Conservation (phyloP, 2,888 invertebrate genomes). For the Hydriomena furcata region DNA sequence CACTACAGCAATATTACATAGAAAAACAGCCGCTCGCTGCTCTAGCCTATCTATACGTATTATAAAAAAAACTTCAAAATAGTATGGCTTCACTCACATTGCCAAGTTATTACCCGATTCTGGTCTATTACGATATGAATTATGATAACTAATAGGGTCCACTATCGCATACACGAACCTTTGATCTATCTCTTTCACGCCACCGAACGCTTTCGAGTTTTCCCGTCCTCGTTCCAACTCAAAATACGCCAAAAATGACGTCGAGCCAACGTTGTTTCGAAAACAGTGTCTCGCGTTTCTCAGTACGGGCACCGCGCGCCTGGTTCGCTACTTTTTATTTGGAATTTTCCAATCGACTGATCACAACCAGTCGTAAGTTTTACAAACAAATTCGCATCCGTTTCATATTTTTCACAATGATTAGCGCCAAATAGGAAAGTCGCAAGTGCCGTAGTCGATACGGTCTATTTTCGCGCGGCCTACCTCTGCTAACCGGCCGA, state of each 20-base stretch:
- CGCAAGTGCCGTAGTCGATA: conserved; percentile 61
- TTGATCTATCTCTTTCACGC: conserved; percentile 65
- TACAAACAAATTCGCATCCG: conserved; percentile 77
- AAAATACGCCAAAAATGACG: conserved; percentile 84
- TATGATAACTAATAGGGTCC: conserved; percentile 65
- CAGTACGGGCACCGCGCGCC: conserved; percentile 70
- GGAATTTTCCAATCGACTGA: conserved; percentile 87
- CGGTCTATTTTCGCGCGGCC: conserved; percentile 58
- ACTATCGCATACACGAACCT: conserved; percentile 57
- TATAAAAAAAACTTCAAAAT: conserved; percentile 80
- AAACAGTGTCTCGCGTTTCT: conserved; percentile 80
- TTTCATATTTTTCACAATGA: conserved; percentile 75
- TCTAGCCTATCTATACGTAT: conserved; percentile 64
- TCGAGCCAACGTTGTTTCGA: conserved; percentile 78
- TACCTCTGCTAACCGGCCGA: conserved; percentile 54
- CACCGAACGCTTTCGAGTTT: conserved; percentile 81
- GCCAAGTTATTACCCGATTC: conserved; percentile 53
- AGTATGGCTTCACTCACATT: conserved; percentile 72
- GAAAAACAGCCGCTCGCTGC: conserved; percentile 74
- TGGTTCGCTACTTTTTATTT: conserved; percentile 72
- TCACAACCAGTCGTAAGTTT: conserved; percentile 73
- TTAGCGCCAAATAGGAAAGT: conserved; percentile 78
- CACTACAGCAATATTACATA: conserved; percentile 69
- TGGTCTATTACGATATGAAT: conserved; percentile 55
- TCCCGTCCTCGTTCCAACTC: conserved; percentile 81